Evolutionary conservation across 2,113 vertebrate species (phyloP), one percentile per base, ranked within the genome.

Genomic region (Leiothrix lutea): DNA sequence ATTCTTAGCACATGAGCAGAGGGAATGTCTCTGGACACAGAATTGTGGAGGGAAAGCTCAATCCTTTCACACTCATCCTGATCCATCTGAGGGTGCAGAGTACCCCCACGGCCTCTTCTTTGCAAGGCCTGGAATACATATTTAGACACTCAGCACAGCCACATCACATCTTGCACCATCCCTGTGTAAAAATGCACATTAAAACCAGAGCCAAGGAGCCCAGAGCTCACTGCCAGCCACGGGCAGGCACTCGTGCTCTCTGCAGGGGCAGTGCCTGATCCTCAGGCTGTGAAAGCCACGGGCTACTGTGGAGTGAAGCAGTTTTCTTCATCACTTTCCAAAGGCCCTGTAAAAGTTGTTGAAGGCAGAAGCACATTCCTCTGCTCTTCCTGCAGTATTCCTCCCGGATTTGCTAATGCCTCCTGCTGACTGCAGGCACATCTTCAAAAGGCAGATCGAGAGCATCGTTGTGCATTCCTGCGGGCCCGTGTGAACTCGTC

Each of bases 371-470:
- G 42, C 11, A 47, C 31, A 0, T 51, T 77, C 33, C 66, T 53
- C 11, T 70, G 7, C 50, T 65, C 50, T 77, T 67, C 78, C 57
- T 84, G 65, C 67, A 35, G 47, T 29, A 84, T 69, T 93, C 72
- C 88, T 81, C 15, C 2, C 0, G 14, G 90, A 35, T 85, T 85
- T 74, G 51, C 64, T 82, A 77, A 93, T 44, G 66, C 61, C 58
- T 88, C 85, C 91, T 71, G 61, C 90, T 86, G 87, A 42, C 75
- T 70, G 61, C 5, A 1, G 60, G 87, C 54, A 82, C 58, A 58
- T n/a, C 84, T 92, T 95, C 78, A 83, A 94, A 95, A 58, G 79
- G 14, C 26, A 94, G 51, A 9, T 6, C 11, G 28, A 71, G 69
- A 94, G 36, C 38, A 77, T 40, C 66, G 5, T 11, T 75, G 65